phyloP scores from a whole-genome alignment of 2,113 vertebrate species.

The Pelecanus crispus region DNA sequence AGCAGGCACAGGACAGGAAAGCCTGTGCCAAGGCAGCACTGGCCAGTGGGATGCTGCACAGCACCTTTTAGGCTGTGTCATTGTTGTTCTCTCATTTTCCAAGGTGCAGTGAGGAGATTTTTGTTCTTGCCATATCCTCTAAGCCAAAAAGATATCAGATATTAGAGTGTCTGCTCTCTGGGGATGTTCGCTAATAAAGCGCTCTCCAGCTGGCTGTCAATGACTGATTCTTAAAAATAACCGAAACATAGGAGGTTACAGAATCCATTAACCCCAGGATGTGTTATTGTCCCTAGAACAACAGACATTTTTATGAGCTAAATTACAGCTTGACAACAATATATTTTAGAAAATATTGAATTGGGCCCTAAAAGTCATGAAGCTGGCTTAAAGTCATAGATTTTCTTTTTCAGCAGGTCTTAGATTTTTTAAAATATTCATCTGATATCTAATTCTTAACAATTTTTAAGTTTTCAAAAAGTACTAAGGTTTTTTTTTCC shows the following conservation, averaged over 20 bases:
- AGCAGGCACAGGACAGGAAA: not conserved
- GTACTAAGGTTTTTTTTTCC: accelerated
- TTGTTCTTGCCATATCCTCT: not conserved
- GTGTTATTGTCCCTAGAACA: not conserved
- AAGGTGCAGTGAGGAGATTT: not conserved
- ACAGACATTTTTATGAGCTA: not conserved
- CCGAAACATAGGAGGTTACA: not conserved
- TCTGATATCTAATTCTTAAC: not conserved
- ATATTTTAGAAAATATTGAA: not conserved
- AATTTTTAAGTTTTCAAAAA: not conserved
- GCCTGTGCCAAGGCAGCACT: not conserved
- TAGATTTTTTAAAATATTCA: not conserved
- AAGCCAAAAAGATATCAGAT: not conserved
- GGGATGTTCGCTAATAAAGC: not conserved
- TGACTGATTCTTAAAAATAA: constrained; percentile 11
- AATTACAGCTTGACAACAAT: not conserved
- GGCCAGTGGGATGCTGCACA: not conserved
- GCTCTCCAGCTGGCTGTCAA: not conserved
- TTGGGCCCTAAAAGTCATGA: not conserved
- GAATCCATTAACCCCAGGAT: constrained; percentile 1
- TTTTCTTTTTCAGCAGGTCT: not conserved
- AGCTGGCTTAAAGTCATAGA: not conserved
- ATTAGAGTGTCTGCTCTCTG: not conserved
- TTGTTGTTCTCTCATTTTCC: not conserved
- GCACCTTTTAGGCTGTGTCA: not conserved